Conservation (phyloP, 2,888 invertebrate species). For the Calephelis perditalis region DNA sequence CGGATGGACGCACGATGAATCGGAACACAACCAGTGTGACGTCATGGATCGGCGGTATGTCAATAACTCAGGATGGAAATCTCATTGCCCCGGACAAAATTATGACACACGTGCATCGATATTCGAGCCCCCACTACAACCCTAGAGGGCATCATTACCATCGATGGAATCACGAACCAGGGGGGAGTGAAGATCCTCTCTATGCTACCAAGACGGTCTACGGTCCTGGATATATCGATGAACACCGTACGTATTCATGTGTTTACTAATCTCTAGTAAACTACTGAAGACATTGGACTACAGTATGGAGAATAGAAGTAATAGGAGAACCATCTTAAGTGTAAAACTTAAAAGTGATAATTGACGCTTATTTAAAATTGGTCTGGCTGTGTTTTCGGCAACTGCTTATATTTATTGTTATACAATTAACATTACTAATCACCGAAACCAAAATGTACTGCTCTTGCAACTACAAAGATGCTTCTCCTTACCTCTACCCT, state of each 20-base stretch:
- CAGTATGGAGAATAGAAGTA: too few relatives aligned
- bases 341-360: too few relatives aligned
- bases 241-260: conserved; percentile 72
- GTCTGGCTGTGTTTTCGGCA: too few relatives aligned
- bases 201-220: conserved; percentile 78
- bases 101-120: conserved; percentile 71
- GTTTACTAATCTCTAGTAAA: conserved; percentile 43
- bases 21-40: conserved; percentile 63
- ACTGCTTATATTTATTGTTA: too few relatives aligned
- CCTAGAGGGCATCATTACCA: conserved; percentile 71
- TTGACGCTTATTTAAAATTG: too few relatives aligned
- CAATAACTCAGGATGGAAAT: conserved; percentile 73
- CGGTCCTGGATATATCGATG: conserved; percentile 74
- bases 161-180: conserved; percentile 73
- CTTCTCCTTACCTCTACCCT: conserved; percentile 1
- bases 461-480: background rate
- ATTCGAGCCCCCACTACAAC: conserved; percentile 73
- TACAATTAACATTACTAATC: too few relatives aligned
- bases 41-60: conserved; percentile 76
- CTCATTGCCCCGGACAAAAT: conserved; percentile 73
- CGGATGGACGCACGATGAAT: conserved; percentile 66
- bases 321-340: too few relatives aligned
- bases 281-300: conserved; percentile 24
- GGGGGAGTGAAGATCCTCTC: conserved; percentile 69
- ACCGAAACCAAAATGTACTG: background rate